Percentiles rank a stretch among this genome's conserved stretches.
Evolutionary conservation across 2,797 vertebrate species (phyloP).

Genomic region (Gallinago solitaria): DNA sequence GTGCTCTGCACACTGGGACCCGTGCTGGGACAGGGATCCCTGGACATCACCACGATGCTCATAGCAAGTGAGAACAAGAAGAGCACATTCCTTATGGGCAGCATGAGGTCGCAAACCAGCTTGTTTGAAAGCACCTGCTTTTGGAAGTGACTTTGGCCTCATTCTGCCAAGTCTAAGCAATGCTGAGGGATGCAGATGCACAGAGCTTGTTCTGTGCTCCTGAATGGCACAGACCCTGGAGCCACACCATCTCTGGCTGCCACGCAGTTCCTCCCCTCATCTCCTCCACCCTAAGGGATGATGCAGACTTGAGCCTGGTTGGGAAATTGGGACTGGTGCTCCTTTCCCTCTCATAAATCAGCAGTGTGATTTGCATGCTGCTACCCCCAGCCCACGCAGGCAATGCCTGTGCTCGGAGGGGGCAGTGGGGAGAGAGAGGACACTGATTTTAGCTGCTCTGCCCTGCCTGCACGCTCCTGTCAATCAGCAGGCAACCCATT

Average conservation of each 20-base stretch:
- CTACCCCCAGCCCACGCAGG: background rate
- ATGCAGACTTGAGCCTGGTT: background rate
- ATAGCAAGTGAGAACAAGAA: background rate
- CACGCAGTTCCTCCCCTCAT: rapidly evolving
- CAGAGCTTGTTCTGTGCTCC: background rate
- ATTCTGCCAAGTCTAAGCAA: background rate
- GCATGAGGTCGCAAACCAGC: rapidly evolving
- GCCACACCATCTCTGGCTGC: rapidly evolving
- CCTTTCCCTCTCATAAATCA: background rate
- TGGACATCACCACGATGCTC: rapidly evolving
- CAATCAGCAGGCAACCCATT: constrained; percentile 66
- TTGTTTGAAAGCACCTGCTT: background rate
- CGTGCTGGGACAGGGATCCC: rapidly evolving
- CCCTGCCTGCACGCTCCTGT: constrained; percentile 37
- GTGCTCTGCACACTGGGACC: background rate
- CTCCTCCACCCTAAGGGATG: background rate
- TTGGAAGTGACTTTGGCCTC: background rate
- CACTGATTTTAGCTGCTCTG: constrained; percentile 42
- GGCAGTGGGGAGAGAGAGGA: background rate
- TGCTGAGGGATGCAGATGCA: background rate
- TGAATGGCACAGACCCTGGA: background rate
- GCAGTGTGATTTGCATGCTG: background rate
- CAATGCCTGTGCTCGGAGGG: background rate
- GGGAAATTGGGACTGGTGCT: background rate
- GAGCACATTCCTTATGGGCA: background rate